Conservation (phyloP, 2,797 vertebrate genomes). For the Melanotaenia maccullochi region DNA sequence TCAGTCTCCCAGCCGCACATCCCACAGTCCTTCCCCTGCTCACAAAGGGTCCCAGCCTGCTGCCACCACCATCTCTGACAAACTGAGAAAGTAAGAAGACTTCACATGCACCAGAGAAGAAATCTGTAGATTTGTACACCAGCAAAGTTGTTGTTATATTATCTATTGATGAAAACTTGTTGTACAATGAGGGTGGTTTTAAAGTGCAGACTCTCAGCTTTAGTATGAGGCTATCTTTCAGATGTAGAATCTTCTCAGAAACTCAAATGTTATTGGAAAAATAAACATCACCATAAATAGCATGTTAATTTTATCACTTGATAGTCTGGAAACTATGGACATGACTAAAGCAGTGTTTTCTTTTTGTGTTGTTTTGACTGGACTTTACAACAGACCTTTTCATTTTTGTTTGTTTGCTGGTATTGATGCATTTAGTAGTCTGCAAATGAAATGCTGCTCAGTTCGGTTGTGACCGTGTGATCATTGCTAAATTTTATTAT, state of each 20-base stretch:
- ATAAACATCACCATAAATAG: background rate
- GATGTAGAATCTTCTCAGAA: background rate
- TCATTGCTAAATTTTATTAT: too few species aligned
- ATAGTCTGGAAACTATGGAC: background rate
- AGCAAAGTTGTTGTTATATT: background rate
- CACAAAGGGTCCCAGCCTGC: slow-evolving; percentile 78
- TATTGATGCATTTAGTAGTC: too few species aligned
- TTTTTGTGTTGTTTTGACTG: too few species aligned
- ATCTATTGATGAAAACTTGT: background rate
- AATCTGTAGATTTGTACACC: background rate
- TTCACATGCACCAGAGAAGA: background rate
- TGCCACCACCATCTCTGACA: slow-evolving; percentile 86
- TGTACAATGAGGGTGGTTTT: background rate
- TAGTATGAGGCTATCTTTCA: background rate
- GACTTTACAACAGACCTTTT: too few species aligned
- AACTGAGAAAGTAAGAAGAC: slow-evolving; percentile 91
- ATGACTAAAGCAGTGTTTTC: background rate
- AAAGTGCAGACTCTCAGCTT: background rate
- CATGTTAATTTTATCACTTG: background rate
- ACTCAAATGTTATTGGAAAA: background rate
- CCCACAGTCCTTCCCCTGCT: slow-evolving; percentile 85
- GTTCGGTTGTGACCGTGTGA: too few species aligned
- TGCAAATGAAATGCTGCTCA: too few species aligned
- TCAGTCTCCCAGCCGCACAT: slow-evolving; percentile 75
- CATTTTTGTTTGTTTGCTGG: too few species aligned